Evolutionary conservation across 2,888 invertebrate genomes (phyloP).

Genomic region (Chloroclysta siterata): DNA sequence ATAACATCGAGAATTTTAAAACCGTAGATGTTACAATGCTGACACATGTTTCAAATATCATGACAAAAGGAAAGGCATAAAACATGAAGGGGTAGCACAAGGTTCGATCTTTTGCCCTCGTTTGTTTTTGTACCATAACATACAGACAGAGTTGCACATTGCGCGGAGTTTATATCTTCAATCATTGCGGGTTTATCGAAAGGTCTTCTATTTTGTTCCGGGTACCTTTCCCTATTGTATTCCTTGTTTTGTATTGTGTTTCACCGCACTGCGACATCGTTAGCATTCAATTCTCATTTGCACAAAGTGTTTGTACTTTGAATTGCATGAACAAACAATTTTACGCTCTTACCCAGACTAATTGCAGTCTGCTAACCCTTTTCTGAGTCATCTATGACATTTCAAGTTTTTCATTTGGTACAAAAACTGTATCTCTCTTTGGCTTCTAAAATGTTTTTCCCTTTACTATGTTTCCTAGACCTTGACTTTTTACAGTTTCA

Average conservation of each 20-base stretch:
- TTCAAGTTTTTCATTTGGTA: too few relatives aligned
- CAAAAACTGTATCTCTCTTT: not conserved
- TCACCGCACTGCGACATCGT: constrained; percentile 52
- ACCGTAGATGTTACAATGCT: not conserved
- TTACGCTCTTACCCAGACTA: constrained; percentile 10
- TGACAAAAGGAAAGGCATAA: not conserved
- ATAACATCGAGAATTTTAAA: not conserved
- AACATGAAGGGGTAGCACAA: constrained; percentile 2
- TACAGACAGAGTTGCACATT: constrained; percentile 21
- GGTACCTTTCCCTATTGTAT: constrained; percentile 46
- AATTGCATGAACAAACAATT: constrained; percentile 22
- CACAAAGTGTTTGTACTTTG: constrained; percentile 36
- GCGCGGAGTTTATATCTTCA: constrained; percentile 13
- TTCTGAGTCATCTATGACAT: constrained; percentile 4
- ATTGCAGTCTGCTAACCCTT: not conserved
- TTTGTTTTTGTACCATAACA: constrained; percentile 18
- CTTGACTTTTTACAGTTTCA: constrained; percentile 10
- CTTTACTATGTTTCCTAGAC: too few relatives aligned
- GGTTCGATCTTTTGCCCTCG: constrained; percentile 4
- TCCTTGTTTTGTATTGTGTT: constrained; percentile 40
- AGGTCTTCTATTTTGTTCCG: constrained; percentile 31
- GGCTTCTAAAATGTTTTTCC: not conserved
- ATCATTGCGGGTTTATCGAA: constrained; percentile 28
- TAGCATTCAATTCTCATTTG: constrained; percentile 44
- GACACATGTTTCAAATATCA: not conserved